Evolutionary conservation across 2,888 invertebrate genomes (phyloP), one percentile per base, ranked within the genome.

Genomic region (Caradrina clavipalpis): DNA sequence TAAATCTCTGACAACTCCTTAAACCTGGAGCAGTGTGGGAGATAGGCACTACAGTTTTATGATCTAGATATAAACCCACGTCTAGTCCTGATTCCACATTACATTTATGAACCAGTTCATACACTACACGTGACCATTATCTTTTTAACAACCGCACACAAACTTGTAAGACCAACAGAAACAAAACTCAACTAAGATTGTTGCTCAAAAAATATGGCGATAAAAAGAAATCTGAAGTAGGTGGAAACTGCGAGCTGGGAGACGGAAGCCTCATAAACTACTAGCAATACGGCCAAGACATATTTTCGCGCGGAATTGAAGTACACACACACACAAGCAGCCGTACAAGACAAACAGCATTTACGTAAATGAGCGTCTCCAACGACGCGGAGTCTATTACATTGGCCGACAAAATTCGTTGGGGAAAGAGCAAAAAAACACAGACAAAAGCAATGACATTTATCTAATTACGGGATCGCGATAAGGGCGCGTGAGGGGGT

Each of bases 381-480:
- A 87, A 84, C 84, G 83, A 77, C 82, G 72, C 84, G 75, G 84
- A 84, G 80, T 91, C 89, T 89, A 89, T 91, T 90, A 91, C 89
- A 85, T 83, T 73, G 87, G 83, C 87, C 84, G 86, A 84, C 86
- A 79, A 89, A 91, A 89, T 89, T 90, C 86, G 86, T 84, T 73
- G 81, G 74, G 79, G 83, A 88, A 91, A 90, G 88, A 90, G 80
- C 82, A 84, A 84, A 84, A 83, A 84, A 83, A 85, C 86, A 89
- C 88, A 93, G 92, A 94, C 93, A 92, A 93, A 92, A 94, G 91
- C 92, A 92, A 93, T 94, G 94, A 94, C 95, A 95, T 94, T 95
- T 93, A 95, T 95, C 95, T 95, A 95, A 95, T 95, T 95, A 95
- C 90, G 92, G 91, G 87, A 93, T 93, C 93, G 93, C 92, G 95